Conservation (phyloP, 2,797 vertebrate genomes). For the Enteromius radiatus region DNA sequence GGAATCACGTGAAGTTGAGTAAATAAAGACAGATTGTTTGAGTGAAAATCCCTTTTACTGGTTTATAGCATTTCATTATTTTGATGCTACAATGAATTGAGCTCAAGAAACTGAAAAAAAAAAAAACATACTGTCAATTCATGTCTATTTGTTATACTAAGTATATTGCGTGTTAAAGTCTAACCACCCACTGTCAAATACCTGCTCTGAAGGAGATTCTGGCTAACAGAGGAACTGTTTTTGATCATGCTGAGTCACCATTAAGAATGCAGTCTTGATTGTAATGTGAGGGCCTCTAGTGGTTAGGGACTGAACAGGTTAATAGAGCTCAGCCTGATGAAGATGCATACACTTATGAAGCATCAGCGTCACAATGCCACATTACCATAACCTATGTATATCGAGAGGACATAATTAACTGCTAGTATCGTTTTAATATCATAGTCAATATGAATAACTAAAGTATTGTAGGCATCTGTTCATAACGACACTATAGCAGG, state of each 20-base stretch:
- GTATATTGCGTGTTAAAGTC: neutral
- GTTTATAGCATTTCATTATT: neutral
- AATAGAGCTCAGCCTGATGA: constrained; percentile 16
- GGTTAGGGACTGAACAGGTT: constrained; percentile 30
- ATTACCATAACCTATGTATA: neutral
- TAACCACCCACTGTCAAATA: neutral
- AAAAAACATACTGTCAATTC: neutral
- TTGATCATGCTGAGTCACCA: constrained; percentile 33
- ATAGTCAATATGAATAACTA: too few relatives aligned
- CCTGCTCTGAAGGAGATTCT: neutral
- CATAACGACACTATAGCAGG: neutral
- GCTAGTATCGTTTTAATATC: neutral
- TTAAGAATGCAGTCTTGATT: constrained; percentile 11
- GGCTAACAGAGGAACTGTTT: neutral
- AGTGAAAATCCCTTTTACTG: neutral
- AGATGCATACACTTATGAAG: neutral
- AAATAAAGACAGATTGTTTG: neutral
- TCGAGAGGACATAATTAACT: neutral
- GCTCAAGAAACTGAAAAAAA: neutral
- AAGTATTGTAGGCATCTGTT: neutral
- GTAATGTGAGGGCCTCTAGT: constrained; percentile 52
- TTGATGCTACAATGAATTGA: too few relatives aligned
- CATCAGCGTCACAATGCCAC: neutral
- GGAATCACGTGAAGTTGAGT: neutral
- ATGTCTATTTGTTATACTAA: neutral